Evolutionary conservation across 2,888 invertebrate species (phyloP).

Genomic region (Serrognathus titanus): DNA sequence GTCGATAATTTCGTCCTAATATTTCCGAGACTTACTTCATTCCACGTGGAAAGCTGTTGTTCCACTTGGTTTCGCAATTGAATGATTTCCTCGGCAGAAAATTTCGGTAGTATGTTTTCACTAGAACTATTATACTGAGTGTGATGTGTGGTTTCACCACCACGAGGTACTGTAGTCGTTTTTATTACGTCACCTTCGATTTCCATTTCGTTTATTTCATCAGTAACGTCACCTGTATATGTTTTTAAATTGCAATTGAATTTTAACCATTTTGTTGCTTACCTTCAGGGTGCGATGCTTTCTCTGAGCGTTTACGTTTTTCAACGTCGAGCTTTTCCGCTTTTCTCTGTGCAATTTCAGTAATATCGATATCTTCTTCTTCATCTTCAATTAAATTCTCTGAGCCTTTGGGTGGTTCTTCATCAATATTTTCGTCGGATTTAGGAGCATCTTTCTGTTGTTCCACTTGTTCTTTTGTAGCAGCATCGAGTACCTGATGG

Average conservation of each 20-base stretch:
- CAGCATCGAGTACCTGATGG: conserved; percentile 64
- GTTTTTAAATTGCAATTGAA: neutral
- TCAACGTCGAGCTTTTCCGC: conserved; percentile 51
- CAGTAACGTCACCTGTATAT: conserved; percentile 35
- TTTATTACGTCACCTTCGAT: conserved; percentile 71
- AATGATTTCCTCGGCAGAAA: conserved; percentile 42
- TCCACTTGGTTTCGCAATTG: conserved; percentile 51
- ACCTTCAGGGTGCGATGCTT: conserved; percentile 46
- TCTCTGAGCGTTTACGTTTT: conserved; percentile 51
- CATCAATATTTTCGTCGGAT: conserved; percentile 59
- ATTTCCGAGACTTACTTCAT: conserved; percentile 39
- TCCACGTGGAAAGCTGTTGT: conserved; percentile 52
- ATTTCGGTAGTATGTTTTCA: conserved; percentile 28
- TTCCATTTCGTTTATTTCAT: conserved; percentile 53
- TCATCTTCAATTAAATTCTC: conserved; percentile 52
- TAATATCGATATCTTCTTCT: conserved; percentile 55
- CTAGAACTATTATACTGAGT: conserved; percentile 52
- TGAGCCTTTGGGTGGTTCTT: conserved; percentile 55
- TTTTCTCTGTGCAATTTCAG: conserved; percentile 49
- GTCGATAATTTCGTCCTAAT: too few relatives aligned
- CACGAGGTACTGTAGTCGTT: conserved; percentile 66
- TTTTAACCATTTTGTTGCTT: conserved; percentile 9
- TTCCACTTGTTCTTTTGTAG: conserved; percentile 80
- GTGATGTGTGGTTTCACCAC: conserved; percentile 72
- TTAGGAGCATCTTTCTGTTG: conserved; percentile 51